A percentile compares a stretch with the other conserved stretches of the same genome.
phyloP scores from a whole-genome alignment of 1,140 invertebrate genomes.

The Saxidomus purpurata region DNA sequence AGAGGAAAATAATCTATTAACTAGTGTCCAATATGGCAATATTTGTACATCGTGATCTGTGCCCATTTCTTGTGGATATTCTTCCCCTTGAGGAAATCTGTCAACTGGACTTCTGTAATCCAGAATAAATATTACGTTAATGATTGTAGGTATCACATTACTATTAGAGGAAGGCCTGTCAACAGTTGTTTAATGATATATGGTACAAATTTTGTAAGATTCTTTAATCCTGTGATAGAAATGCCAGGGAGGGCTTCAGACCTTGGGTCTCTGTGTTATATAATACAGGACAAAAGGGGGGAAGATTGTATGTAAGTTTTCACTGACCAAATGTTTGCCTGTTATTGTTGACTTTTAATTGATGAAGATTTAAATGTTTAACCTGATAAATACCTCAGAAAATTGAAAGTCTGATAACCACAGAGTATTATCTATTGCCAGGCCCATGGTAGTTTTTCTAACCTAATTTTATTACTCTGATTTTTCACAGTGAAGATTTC shows the following conservation, averaged over 20 bases:
- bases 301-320: conserved; percentile 44
- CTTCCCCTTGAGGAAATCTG: not conserved
- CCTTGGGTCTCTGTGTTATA: conserved; percentile 18
- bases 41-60: conserved; percentile 15
- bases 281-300: conserved; percentile 31
- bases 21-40: not conserved
- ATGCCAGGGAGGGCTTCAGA: not conserved
- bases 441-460: too few species aligned
- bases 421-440: too few species aligned
- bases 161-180: conserved; percentile 52
- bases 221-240: conserved; percentile 10
- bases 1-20: not conserved
- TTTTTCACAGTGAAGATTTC: too few species aligned
- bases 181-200: conserved; percentile 45
- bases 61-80: not conserved
- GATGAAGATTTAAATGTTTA: conserved; percentile 49
- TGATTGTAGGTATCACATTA: conserved; percentile 47
- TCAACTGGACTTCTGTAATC: conserved; percentile 19
- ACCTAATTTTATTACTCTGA: too few species aligned
- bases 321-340: conserved; percentile 59
- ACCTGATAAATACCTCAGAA: conserved; percentile 30
- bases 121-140: conserved; percentile 35
- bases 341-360: conserved; percentile 53
- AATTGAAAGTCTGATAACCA: not conserved
- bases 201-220: not conserved